Evolutionary conservation across 92 coral and sea anemone genomes (phyloP), one percentile per base, ranked within the genome.

Genomic region (Heteractis magnifica): DNA sequence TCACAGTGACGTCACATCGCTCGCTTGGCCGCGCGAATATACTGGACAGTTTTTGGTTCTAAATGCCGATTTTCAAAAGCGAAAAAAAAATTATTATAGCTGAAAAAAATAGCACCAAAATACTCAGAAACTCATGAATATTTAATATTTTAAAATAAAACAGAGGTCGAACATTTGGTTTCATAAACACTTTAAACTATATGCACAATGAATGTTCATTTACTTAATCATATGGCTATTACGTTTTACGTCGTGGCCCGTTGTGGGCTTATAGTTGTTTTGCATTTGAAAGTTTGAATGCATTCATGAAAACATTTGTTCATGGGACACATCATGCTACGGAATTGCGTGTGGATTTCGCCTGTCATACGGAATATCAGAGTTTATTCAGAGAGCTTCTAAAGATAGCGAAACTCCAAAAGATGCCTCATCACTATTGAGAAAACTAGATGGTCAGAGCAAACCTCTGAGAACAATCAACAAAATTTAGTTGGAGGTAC

Each of bases 131-230:
- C 4, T 8, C 0, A 9, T 56, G 15, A 56, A 56, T 56, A n/a
- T 56, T 56, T 56, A 11, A 8, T 56, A 11, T 56, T 56, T 56
- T 56, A 10, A 56, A 10, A 56, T 56, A 56, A 56, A 10, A 56
- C 13, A 4, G 62, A 56, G 62, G 62, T 56, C 62, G 13, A 56
- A 56, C 13, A 56, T 56, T 56, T 56, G 62, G 62, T 56, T 56
- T 56, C 62, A 56, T 56, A 56, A 56, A 56, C n/a, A 56, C 62
- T 56, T 56, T 56, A 53, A 26, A 26, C 81, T 2, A 85, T 75
- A 68, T 84, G 91, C 62, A 88, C 84, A 19, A 88, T 83, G 85
- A 88, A 88, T 60, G 81, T 83, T 65, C 91, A 86, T 68, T 70
- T 86, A 41, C 58, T 81, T 5, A 70, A 72, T 10, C 89, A 86